Base-by-base conservation (phyloP, 1,140 invertebrate genomes). In the Leptinotarsa undecemlineata region DNA sequence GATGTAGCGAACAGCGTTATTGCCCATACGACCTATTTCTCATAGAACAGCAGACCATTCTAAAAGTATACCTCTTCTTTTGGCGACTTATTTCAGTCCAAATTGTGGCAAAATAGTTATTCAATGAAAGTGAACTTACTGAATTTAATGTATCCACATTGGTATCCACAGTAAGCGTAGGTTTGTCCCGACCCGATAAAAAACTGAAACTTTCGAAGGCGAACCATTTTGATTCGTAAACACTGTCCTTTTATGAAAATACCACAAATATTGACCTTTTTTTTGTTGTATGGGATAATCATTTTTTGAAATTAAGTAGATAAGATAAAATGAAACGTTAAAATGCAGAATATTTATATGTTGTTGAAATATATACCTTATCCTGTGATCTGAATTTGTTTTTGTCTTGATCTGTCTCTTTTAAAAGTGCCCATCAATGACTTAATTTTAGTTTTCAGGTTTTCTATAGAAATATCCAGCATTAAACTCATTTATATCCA, bases 401-500 rank as follows among this genome's bases (percentile, higher is more conserved):
- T 57, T 57, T 57, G 15, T n/a, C 14, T 57, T 57, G 51, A 57
- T n/a, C 0, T 57, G 0, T 57, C 51, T 57, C 71, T 64, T 26
- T 23, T 64, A 21, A 5, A 72, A 6, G 71, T 63, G 5, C 26
- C 71, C 71, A 63, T 72, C 61, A 72, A 63, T 63, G 17, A 26
- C 23, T 72, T 72, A 61, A 72, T 71, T 61, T 60, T 3, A 60
- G 57, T 63, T 72, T 72, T 62, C 1, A 72, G 71, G 14, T 23
- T 72, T 64, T 62, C 57, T 21, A 72, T 23, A 63, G 60, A 42
- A 63, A 64, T 48, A 20, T 72, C 71, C 57, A 72, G 2, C 23
- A 23, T 23, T 23, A 62, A 72, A 72, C 61, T 64, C 1, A 64
- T 72, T 72, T 72, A 13, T 63, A 33, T 72, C 71, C 60, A 72